These are phyloP conservation scores for Microcebus jonahi DNA, from an alignment of 2,113 vertebrate genomes.

Conservation along the genomic window DNA sequence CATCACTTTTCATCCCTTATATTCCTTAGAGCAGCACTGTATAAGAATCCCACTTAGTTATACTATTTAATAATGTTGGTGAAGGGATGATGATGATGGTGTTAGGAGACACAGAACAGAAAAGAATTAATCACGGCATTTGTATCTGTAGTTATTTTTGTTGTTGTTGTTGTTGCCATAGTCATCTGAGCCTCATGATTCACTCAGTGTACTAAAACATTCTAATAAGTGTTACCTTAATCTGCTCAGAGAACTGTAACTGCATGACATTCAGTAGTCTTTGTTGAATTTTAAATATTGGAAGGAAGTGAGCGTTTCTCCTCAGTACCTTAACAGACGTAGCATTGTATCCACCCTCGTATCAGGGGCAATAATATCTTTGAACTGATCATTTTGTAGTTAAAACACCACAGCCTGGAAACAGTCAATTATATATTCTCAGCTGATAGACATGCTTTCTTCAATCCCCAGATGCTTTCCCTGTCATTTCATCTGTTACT, in stretches of 20 bases:
- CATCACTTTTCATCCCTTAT: neutral
- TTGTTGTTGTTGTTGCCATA: neutral
- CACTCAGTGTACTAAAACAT: neutral
- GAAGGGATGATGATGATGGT: neutral
- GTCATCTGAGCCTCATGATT: neutral
- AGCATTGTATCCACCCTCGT: neutral
- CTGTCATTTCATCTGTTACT: neutral
- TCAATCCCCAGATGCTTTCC: neutral
- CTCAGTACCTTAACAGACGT: neutral
- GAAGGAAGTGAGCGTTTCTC: neutral
- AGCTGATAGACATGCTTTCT: neutral
- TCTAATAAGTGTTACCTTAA: neutral
- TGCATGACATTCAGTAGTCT: neutral
- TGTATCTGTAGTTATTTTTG: neutral
- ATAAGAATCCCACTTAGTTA: neutral
- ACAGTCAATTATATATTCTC: neutral
- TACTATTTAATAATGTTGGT: neutral
- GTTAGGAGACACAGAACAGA: neutral
- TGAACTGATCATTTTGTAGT: neutral
- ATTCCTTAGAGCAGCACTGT: neutral
- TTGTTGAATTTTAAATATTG: conserved; percentile 1
- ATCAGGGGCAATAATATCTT: neutral
- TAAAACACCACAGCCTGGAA: neutral
- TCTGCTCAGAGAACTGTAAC: neutral
- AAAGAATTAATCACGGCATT: neutral